Percentiles rank a stretch among this genome's conserved stretches.
phyloP scores from a whole-genome alignment of 2,113 vertebrate genomes.

The Hyla sarda region DNA sequence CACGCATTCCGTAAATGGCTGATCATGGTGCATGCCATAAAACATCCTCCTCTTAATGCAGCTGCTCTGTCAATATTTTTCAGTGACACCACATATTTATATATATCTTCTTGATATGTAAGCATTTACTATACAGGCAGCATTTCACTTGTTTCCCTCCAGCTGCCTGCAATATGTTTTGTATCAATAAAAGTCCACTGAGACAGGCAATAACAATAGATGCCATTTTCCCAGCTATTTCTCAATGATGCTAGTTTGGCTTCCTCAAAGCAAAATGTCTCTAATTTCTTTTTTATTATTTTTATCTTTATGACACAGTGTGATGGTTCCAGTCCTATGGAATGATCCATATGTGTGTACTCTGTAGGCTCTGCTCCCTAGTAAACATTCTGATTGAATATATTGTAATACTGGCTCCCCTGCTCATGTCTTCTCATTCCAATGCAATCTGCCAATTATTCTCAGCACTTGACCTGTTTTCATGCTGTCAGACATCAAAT shows the following conservation, averaged over 20 bases:
- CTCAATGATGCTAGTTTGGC: neutral
- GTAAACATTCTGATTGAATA: neutral
- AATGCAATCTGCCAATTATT: neutral
- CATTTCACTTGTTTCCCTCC: slow-evolving; percentile 26
- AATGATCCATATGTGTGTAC: neutral
- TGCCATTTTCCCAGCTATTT: slow-evolving; percentile 24
- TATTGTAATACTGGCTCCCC: neutral
- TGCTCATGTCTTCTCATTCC: neutral
- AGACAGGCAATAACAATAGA: slow-evolving; percentile 7
- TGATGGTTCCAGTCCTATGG: neutral
- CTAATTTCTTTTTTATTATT: neutral
- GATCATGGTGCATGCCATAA: neutral
- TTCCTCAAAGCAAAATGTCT: neutral
- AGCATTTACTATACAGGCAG: neutral
- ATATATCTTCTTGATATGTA: neutral
- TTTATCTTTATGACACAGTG: slow-evolving; percentile 5
- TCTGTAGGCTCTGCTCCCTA: neutral
- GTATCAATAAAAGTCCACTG: neutral
- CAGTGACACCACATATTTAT: slow-evolving; percentile 2
- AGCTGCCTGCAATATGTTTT: slow-evolving; percentile 30
- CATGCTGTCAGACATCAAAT: neutral
- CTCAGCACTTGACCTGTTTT: neutral
- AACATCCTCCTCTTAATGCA: neutral
- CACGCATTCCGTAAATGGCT: neutral
- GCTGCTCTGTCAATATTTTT: slow-evolving; percentile 15